Percentiles rank a stretch among this genome's conserved stretches.
Conservation (phyloP, 35 echinoderm and acorn worm genomes). For the Stichopus chloronotus region DNA sequence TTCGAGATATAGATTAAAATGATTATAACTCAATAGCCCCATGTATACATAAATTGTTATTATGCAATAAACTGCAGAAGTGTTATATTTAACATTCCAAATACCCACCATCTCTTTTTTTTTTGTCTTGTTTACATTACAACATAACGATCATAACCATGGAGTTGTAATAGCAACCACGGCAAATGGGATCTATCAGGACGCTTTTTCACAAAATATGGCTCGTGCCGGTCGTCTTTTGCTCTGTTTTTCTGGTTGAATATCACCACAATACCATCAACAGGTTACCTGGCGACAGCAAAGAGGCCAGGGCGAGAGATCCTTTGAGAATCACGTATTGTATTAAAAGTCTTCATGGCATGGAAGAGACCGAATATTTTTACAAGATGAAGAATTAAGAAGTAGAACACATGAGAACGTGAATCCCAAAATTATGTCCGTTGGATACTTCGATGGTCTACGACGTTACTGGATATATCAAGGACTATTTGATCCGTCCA, state of each 20-base stretch:
- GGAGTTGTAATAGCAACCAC: too few relatives aligned
- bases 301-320: background rate
- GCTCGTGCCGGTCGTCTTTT: background rate
- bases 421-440: background rate
- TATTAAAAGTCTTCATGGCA: background rate
- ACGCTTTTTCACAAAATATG: background rate
- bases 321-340: background rate
- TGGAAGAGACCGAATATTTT: background rate
- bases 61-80: too few relatives aligned
- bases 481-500: constrained; percentile 2
- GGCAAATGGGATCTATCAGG: background rate
- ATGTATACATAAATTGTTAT: too few relatives aligned
- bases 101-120: too few relatives aligned
- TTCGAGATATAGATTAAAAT: too few relatives aligned
- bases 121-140: too few relatives aligned
- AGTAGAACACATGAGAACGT: background rate
- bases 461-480: constrained; percentile 31
- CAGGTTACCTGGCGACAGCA: background rate
- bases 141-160: too few relatives aligned
- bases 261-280: background rate
- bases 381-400: background rate
- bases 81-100: too few relatives aligned
- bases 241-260: background rate
- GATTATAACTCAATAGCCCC: too few relatives aligned
- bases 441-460: constrained; percentile 34